Evolutionary conservation across 1,140 invertebrate species (phyloP).

Genomic region (Glossosoma conforme): DNA sequence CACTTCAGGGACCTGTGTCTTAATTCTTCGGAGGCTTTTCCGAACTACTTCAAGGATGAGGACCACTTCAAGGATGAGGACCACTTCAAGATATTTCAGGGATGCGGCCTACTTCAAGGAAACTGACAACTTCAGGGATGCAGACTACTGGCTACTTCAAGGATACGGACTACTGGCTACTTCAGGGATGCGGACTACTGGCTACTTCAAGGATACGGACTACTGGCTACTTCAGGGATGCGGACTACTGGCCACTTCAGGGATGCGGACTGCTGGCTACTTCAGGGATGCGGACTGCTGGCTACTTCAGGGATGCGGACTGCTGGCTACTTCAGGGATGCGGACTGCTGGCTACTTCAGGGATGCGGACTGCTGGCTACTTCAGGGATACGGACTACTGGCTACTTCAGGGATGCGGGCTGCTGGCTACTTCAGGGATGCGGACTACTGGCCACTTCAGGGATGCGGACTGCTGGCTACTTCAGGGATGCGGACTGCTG

Average conservation of each 20-base stretch:
- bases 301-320: neutral
- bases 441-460: too few relatives aligned
- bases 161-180: neutral
- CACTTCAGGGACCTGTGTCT: too few relatives aligned
- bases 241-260: neutral
- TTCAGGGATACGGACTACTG: neutral
- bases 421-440: neutral
- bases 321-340: neutral
- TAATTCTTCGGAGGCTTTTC: too few relatives aligned
- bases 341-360: neutral
- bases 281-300: neutral
- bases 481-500: too few relatives aligned
- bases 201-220: neutral
- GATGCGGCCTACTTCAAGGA: too few relatives aligned
- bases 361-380: neutral
- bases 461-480: too few relatives aligned
- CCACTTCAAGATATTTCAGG: too few relatives aligned
- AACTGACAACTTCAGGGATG: too few relatives aligned
- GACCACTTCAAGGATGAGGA: too few relatives aligned
- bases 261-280: conserved; percentile 3
- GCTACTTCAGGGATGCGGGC: neutral
- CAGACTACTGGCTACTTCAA: neutral
- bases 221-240: neutral
- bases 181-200: neutral
- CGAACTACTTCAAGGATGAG: too few relatives aligned